Conservation (phyloP, 2,888 invertebrate genomes). For the Drosophila merina region DNA sequence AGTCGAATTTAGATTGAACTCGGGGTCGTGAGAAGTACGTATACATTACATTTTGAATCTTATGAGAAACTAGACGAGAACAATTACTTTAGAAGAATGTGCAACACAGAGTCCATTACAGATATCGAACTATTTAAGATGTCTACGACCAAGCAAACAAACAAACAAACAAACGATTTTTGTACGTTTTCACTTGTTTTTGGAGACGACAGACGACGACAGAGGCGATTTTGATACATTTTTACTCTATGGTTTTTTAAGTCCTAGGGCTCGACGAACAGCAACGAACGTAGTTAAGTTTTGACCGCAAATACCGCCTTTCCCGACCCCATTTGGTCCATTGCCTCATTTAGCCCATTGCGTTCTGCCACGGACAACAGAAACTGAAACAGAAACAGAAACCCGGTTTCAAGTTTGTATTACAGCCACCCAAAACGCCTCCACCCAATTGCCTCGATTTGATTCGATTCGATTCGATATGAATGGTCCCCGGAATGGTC, state of each 20-base stretch:
- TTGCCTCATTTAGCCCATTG: constrained; percentile 6
- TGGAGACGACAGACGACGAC: constrained; percentile 16
- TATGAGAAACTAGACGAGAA: constrained; percentile 48
- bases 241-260: constrained; percentile 49
- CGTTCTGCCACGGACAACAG: constrained; percentile 14
- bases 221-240: constrained; percentile 57
- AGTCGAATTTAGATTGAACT: constrained; percentile 32
- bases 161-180: constrained; percentile 38
- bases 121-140: constrained; percentile 42
- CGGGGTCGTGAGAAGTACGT: constrained; percentile 14
- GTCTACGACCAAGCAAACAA: constrained; percentile 48
- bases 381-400: not conserved
- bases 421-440: constrained; percentile 1
- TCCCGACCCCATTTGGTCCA: not conserved
- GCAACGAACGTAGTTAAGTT: constrained; percentile 53
- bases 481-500: constrained; percentile 19
- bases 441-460: constrained; percentile 26
- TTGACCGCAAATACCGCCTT: constrained; percentile 10
- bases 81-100: constrained; percentile 42
- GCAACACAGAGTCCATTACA: constrained; percentile 48
- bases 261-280: constrained; percentile 35
- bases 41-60: constrained; percentile 39
- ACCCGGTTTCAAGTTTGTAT: constrained; percentile 37
- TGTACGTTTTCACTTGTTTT: constrained; percentile 41
- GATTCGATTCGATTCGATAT: constrained; percentile 10